Evolutionary conservation across 2,888 invertebrate genomes (phyloP).

Genomic region (Pantelozetes paolii): DNA sequence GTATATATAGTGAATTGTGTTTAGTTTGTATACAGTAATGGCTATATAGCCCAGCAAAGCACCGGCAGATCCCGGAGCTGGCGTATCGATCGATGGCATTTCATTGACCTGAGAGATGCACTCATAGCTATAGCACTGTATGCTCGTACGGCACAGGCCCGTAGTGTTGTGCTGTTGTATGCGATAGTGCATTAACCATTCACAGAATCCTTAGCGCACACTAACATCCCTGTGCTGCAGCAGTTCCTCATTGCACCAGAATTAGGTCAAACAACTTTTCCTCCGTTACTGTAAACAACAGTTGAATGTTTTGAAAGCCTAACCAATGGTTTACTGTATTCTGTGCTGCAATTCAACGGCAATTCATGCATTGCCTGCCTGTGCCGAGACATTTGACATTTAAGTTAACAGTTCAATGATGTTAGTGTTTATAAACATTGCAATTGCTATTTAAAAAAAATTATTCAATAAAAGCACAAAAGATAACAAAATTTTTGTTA

Average conservation of each 20-base stretch:
- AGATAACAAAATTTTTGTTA: no score
- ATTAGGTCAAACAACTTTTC: conserved; percentile 35
- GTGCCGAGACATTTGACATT: conserved; percentile 31
- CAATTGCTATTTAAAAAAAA: background rate
- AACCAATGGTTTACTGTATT: background rate
- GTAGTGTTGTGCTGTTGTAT: background rate
- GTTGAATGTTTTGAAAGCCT: conserved; percentile 25
- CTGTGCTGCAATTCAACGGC: no score
- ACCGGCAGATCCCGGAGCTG: background rate
- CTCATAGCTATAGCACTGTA: background rate
- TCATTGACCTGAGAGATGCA: conserved; percentile 33
- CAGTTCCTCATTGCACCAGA: background rate
- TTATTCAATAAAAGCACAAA: background rate
- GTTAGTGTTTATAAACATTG: conserved; percentile 25
- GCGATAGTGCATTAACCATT: conserved; percentile 34
- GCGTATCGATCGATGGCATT: conserved; percentile 35
- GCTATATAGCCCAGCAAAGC: background rate
- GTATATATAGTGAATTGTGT: no score
- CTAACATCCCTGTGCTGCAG: background rate
- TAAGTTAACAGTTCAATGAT: conserved; percentile 20
- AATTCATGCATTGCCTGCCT: no score
- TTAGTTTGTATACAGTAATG: background rate
- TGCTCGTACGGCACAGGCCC: background rate
- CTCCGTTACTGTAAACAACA: conserved; percentile 27
- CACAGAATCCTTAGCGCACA: background rate